A percentile compares a stretch with the other conserved stretches of the same genome.
Conservation (phyloP, 2,888 invertebrate genomes). For the Microctonus aethiopoides region DNA sequence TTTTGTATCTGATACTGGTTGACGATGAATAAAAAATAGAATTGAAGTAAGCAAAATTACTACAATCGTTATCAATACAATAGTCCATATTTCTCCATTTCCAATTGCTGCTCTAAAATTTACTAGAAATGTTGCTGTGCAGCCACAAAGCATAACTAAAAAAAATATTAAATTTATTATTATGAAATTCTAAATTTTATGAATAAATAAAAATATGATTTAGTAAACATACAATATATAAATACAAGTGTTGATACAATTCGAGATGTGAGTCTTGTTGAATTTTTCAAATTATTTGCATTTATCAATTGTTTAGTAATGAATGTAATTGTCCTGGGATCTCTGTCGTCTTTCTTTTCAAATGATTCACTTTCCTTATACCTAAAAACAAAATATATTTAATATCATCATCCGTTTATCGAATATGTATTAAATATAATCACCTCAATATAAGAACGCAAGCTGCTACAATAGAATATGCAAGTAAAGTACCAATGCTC, state of each 20-base stretch:
- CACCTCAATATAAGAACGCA: constrained; percentile 86
- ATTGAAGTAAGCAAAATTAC: constrained; percentile 40
- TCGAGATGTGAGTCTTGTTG: constrained; percentile 66
- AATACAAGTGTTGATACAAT: constrained; percentile 66
- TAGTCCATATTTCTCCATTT: constrained; percentile 36
- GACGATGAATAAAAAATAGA: constrained; percentile 56
- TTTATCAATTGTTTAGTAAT: constrained; percentile 66
- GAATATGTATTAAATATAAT: constrained; percentile 16
- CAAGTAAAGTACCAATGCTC: constrained; percentile 88
- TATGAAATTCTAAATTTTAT: neutral
- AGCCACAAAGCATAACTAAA: constrained; percentile 43
- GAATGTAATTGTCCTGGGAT: constrained; percentile 51
- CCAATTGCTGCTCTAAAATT: constrained; percentile 42
- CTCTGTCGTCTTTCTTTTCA: constrained; percentile 61
- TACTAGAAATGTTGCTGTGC: constrained; percentile 43
- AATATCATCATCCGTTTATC: neutral
- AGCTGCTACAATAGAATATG: constrained; percentile 90
- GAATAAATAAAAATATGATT: constrained; percentile 9
- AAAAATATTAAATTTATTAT: neutral
- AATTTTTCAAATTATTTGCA: constrained; percentile 59
- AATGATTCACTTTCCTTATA: constrained; percentile 65
- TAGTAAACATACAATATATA: constrained; percentile 64
- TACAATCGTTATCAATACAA: constrained; percentile 45
- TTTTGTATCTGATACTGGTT: constrained; percentile 60
- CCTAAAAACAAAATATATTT: constrained; percentile 48